These are phyloP conservation scores for Nixonia krombeini DNA, from an alignment of 1,140 invertebrate genomes.

Conservation along the genomic window DNA sequence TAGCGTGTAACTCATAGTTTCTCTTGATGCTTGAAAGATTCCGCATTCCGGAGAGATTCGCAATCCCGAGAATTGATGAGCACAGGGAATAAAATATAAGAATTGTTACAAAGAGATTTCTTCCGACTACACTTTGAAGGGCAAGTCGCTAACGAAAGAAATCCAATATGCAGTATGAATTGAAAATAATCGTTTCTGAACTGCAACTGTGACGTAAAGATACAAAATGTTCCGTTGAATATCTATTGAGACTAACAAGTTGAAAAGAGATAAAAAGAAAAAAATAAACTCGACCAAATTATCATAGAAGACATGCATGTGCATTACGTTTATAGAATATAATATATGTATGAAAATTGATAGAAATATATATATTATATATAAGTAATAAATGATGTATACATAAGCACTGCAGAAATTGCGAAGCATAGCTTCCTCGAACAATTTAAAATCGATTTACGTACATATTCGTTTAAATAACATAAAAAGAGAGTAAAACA, in stretches of 20 bases:
- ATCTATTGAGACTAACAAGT: too few relatives aligned
- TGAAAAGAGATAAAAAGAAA: background rate
- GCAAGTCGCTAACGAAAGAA: conserved; percentile 17
- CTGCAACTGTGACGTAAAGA: too few relatives aligned
- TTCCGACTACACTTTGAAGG: background rate
- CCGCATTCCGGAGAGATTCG: background rate
- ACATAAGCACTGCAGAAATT: conserved; percentile 1
- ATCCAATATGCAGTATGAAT: too few relatives aligned
- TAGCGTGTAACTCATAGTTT: conserved; percentile 54
- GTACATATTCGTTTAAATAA: background rate
- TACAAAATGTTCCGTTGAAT: too few relatives aligned
- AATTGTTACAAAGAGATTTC: background rate
- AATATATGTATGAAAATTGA: background rate
- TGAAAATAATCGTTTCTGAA: too few relatives aligned
- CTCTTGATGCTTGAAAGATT: conserved; percentile 31
- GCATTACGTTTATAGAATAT: background rate
- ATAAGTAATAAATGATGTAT: background rate
- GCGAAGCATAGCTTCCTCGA: conserved; percentile 7
- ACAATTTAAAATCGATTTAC: conserved; percentile 2
- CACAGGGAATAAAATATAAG: background rate
- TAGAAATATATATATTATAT: background rate
- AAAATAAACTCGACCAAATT: background rate
- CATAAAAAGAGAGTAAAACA: conserved; percentile 1
- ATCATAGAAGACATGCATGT: background rate
- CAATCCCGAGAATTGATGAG: background rate